Base-by-base conservation (phyloP, 2,113 vertebrate species). In the Myotis davidii region DNA sequence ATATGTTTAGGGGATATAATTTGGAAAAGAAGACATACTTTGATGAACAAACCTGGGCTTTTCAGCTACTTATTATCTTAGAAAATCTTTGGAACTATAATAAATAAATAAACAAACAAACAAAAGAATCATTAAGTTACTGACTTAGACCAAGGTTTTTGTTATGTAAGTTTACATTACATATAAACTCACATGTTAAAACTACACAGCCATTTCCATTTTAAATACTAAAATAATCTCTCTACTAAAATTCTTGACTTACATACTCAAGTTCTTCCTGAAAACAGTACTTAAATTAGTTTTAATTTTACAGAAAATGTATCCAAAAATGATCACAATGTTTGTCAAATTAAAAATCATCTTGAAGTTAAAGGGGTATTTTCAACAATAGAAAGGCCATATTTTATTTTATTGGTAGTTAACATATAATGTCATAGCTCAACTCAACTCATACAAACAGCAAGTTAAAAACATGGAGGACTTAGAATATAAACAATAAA, bases 221-320 rank as follows among this genome's bases (percentile, higher is more conserved):
- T 95, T 85, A 95, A 89, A 85, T 88, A 77, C 37, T 77, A 92
- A 95, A 91, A 65, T 56, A 90, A 85, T 78, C 4, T 91, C 48
- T 39, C 78, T 94, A 76, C 11, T 91, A 14, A 48, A 93, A 97
- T 72, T 88, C 50, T 69, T 91, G 59, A 90, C 14, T 85, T 94
- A 45, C 9, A 0, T 70, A 79, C 42, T 67, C 84, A 1, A 88
- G 59, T 56, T 85, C 21, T 73, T 86, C 45, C 64, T 96, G 21
- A 50, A 96, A 95, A 94, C 13, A 82, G 64, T 69, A 70, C 13
- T 52, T 81, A 18, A 93, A 50, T 79, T 86, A 72, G 7, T 86
- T 94, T 91, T 91, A 89, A 61, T 77, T 95, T 94, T 82, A 88
- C 56, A 88, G 82, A 92, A 96, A 93, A 84, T 64, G 34, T 56